phyloP scores from a whole-genome alignment of 1,140 invertebrate species.

The Chlorops oryzae region DNA sequence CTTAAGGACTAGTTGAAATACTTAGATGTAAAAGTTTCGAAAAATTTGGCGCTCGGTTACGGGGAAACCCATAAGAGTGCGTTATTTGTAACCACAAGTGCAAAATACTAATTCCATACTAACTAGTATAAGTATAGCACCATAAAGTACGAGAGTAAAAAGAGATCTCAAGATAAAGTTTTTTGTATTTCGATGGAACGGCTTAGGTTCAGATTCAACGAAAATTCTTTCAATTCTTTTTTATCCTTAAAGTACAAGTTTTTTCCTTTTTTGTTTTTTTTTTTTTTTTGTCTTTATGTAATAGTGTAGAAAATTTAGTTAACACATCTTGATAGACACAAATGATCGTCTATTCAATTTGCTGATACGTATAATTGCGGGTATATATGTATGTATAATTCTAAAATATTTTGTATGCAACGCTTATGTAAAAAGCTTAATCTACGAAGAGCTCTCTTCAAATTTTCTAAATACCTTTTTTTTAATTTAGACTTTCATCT shows the following conservation, averaged over 20 bases:
- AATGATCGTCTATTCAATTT: too few relatives aligned
- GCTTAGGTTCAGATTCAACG: not conserved
- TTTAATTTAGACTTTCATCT: not conserved
- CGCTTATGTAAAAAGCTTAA: not conserved
- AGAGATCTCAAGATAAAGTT: too few relatives aligned
- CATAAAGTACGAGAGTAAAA: not conserved
- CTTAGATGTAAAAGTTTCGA: too few relatives aligned
- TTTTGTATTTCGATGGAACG: not conserved
- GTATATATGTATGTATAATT: too few relatives aligned
- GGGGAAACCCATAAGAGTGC: too few relatives aligned
- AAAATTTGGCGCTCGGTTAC: too few relatives aligned
- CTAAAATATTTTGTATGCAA: not conserved
- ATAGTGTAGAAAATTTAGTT: not conserved
- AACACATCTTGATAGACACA: not conserved
- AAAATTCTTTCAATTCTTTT: not conserved
- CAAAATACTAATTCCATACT: too few relatives aligned
- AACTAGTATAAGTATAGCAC: constrained; percentile 16
- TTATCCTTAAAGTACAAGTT: not conserved
- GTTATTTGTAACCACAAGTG: too few relatives aligned
- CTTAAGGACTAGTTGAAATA: too few relatives aligned
- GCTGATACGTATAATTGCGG: too few relatives aligned
- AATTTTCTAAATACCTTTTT: not conserved
- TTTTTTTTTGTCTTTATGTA: not conserved
- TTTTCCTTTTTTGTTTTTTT: not conserved
- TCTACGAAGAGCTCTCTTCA: not conserved